These are phyloP conservation scores for Poeciliopsis presidionis DNA, from an alignment of 2,797 vertebrate species.

Conservation along the genomic window DNA sequence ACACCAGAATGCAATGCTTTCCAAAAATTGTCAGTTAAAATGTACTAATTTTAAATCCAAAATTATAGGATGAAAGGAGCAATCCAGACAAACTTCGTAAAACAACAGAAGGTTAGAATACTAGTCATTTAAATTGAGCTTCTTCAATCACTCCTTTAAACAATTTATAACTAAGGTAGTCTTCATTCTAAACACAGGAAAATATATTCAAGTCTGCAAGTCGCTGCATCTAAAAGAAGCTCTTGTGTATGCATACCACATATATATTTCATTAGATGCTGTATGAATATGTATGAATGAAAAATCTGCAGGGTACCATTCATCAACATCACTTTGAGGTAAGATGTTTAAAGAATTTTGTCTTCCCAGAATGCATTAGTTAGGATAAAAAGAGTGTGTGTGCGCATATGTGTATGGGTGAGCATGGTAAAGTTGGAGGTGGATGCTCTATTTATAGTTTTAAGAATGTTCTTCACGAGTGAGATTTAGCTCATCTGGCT, in stretches of 20 bases:
- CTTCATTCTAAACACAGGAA: slow-evolving; percentile 35
- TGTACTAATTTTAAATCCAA: background rate
- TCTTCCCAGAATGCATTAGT: slow-evolving; percentile 47
- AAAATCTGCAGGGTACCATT: slow-evolving; percentile 53
- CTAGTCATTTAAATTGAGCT: background rate
- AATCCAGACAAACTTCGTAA: background rate
- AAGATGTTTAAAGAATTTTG: slow-evolving; percentile 52
- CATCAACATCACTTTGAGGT: slow-evolving; percentile 56
- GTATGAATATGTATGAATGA: slow-evolving; percentile 65
- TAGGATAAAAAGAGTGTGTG: slow-evolving; percentile 29
- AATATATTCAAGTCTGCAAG: slow-evolving; percentile 42
- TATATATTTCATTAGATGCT: slow-evolving; percentile 65
- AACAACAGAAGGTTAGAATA: background rate
- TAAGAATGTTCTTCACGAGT: slow-evolving; percentile 31
- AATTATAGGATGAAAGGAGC: background rate
- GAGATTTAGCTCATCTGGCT: slow-evolving; percentile 48
- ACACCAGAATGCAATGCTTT: background rate
- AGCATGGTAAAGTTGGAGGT: slow-evolving; percentile 28
- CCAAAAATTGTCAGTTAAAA: background rate
- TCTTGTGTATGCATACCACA: slow-evolving; percentile 53
- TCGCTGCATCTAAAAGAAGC: slow-evolving; percentile 33
- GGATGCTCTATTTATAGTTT: slow-evolving; percentile 48
- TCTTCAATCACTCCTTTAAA: slow-evolving; percentile 19
- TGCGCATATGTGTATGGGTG: background rate
- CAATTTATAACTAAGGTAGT: slow-evolving; percentile 19